These are phyloP conservation scores for Gadopsis marmoratus DNA, from an alignment of 2,797 vertebrate species.

Conservation along the genomic window DNA sequence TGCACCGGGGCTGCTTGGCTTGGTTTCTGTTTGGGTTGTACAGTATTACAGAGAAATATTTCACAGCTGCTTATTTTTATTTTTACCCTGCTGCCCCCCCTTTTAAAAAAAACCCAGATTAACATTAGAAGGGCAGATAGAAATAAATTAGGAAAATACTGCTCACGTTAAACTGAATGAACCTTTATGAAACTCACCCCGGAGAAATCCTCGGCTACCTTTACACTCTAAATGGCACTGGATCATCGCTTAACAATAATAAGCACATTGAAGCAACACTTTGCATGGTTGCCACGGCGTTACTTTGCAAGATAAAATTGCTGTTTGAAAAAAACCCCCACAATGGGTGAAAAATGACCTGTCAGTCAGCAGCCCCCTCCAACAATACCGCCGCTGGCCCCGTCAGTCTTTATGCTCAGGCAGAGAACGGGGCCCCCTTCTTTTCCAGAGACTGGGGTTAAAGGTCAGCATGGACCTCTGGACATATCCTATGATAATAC, in stretches of 20 bases:
- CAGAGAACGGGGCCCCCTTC: slow-evolving; percentile 81
- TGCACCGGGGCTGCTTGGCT: slow-evolving; percentile 9
- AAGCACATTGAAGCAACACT: slow-evolving; percentile 68
- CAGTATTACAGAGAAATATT: slow-evolving; percentile 8
- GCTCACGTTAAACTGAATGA: slow-evolving; percentile 36
- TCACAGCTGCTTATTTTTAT: slow-evolving; percentile 16
- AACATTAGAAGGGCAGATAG: slow-evolving; percentile 18
- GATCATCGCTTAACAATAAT: slow-evolving; percentile 75
- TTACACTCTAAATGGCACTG: slow-evolving; percentile 48
- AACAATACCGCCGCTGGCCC: slow-evolving; percentile 82
- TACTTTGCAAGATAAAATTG: slow-evolving; percentile 83
- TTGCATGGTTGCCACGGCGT: slow-evolving; percentile 78
- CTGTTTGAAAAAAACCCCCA: slow-evolving; percentile 76
- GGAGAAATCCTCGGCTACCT: slow-evolving; percentile 53
- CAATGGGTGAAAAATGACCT: slow-evolving; percentile 81
- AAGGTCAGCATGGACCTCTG: slow-evolving; percentile 90
- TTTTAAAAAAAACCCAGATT: too few relatives aligned
- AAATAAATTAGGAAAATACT: slow-evolving; percentile 37
- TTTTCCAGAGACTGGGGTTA: slow-evolving; percentile 84
- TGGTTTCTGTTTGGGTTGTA: slow-evolving; percentile 29
- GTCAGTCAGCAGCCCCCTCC: slow-evolving; percentile 78
- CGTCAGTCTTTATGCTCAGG: slow-evolving; percentile 81
- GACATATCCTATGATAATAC: slow-evolving; percentile 83
- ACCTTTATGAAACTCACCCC: slow-evolving; percentile 35
- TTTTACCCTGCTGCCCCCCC: neutral